phyloP scores from a whole-genome alignment of 1,140 invertebrate genomes.

The Ostrea edulis region DNA sequence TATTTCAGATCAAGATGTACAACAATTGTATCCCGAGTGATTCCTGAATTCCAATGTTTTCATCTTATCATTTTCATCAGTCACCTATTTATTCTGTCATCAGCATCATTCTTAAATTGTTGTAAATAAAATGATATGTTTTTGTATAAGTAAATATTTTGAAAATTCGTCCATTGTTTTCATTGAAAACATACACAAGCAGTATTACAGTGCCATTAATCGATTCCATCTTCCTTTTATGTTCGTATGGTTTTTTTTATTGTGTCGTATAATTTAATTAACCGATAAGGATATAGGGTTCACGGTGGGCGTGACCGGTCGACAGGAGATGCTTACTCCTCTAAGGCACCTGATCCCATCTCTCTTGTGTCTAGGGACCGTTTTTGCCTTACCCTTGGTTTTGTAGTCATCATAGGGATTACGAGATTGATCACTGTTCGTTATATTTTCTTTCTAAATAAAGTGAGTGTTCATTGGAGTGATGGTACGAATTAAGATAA shows the following conservation, averaged over 20 bases:
- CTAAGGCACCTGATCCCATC: not conserved
- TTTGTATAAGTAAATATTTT: too few species aligned
- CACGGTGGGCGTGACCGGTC: not conserved
- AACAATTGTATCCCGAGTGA: not conserved
- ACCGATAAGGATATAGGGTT: too few species aligned
- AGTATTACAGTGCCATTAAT: too few species aligned
- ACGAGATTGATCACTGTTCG: not conserved
- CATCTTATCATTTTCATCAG: not conserved
- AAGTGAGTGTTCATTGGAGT: too few species aligned
- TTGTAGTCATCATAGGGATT: too few species aligned
- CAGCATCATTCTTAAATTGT: not conserved
- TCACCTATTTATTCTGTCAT: not conserved
- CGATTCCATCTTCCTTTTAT: too few species aligned
- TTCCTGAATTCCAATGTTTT: not conserved
- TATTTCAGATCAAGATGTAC: conserved; percentile 3
- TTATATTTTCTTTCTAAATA: too few species aligned
- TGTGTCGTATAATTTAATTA: too few species aligned
- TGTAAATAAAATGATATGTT: not conserved
- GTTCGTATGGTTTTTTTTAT: too few species aligned
- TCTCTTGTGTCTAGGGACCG: not conserved
- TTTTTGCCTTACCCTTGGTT: not conserved
- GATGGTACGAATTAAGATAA: too few species aligned
- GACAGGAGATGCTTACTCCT: not conserved
- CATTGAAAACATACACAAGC: too few species aligned
- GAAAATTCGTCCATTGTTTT: too few species aligned